Evolutionary conservation across 1,140 invertebrate species (phyloP).

Genomic region (Pseudomyrmex sp.): DNA sequence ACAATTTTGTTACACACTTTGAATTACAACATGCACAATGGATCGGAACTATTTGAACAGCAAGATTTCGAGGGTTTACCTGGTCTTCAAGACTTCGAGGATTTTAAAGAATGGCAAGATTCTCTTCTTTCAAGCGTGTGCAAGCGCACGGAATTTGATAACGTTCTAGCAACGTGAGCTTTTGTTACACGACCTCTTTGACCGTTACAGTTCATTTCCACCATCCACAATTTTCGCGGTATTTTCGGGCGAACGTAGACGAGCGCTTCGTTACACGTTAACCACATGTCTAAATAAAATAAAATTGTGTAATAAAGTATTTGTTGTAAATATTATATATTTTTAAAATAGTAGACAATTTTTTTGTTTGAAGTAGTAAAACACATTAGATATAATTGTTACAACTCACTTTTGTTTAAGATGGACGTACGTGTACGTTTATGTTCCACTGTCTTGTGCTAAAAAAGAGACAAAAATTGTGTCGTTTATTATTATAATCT

Average conservation of each 20-base stretch:
- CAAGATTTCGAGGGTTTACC: background rate
- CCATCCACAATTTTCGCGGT: constrained; percentile 54
- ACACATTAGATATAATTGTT: too few species aligned
- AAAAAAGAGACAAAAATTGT: background rate
- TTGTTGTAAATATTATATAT: too few species aligned
- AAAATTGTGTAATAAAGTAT: too few species aligned
- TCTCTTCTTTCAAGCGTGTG: constrained; percentile 67
- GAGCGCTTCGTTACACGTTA: constrained; percentile 74
- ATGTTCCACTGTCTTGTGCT: constrained; percentile 18
- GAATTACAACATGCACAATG: constrained; percentile 8
- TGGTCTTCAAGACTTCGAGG: background rate
- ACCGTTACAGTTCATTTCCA: constrained; percentile 55
- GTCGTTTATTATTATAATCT: constrained; percentile 19
- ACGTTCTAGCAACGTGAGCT: constrained; percentile 69
- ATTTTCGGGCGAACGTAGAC: constrained; percentile 73
- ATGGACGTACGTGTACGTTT: background rate
- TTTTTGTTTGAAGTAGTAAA: too few species aligned
- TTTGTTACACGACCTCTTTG: constrained; percentile 66
- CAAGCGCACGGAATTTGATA: constrained; percentile 73
- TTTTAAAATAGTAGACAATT: too few species aligned
- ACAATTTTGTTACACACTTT: constrained; percentile 12
- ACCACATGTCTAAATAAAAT: constrained; percentile 64
- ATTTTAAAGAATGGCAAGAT: constrained; percentile 37
- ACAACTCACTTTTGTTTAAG: constrained; percentile 31
- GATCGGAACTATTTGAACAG: background rate